These are phyloP conservation scores for Pangasius krempfi DNA, from an alignment of 2,797 vertebrate genomes.

Conservation along the genomic window DNA sequence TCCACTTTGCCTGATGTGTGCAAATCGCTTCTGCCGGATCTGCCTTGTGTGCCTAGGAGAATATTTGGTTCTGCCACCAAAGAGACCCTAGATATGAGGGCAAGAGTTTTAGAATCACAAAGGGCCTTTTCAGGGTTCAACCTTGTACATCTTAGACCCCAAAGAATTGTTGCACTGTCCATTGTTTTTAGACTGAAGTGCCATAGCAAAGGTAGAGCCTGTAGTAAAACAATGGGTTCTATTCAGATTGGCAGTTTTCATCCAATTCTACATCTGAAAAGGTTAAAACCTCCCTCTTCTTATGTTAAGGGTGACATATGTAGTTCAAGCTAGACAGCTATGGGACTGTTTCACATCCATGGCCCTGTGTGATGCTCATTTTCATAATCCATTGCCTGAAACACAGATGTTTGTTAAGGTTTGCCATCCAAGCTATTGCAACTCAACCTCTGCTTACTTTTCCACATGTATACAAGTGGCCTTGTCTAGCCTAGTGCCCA, in stretches of 20 bases:
- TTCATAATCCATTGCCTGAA: neutral
- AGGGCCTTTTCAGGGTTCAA: neutral
- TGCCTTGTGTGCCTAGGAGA: neutral
- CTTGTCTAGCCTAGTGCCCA: neutral
- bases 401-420: neutral
- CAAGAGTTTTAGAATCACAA: neutral
- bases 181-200: neutral
- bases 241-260: neutral
- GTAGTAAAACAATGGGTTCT: neutral
- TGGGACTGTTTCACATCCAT: neutral
- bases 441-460: neutral
- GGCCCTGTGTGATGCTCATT: neutral
- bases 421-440: neutral
- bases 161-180: neutral
- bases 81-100: neutral
- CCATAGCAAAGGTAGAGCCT: neutral
- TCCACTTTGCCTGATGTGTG: neutral
- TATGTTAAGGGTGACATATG: neutral
- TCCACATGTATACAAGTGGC: neutral
- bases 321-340: neutral
- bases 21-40: neutral
- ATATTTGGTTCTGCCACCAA: neutral
- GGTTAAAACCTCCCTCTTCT: neutral
- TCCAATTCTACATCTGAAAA: neutral
- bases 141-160: neutral